Base-by-base conservation (phyloP, 1,140 invertebrate genomes). In the Neotoxoptera formosana region DNA sequence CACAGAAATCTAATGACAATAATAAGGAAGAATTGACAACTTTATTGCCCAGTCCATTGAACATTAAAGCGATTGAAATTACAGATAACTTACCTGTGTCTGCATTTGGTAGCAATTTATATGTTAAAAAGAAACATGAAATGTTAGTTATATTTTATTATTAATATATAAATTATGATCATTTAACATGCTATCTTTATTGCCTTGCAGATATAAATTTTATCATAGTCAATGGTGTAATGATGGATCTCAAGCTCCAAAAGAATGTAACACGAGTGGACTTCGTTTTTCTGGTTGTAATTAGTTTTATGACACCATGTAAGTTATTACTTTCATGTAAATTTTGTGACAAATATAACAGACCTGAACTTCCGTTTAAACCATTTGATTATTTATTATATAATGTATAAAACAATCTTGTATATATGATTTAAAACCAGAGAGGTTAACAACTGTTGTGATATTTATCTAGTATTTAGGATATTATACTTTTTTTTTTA, bases 41-140 rank as follows among this genome's bases (percentile, higher is more conserved):
- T 36, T 94, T 95, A 11, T 95, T 95, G 94, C 95, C 95, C 4
- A 93, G 94, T 51, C 94, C 94, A 45, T 94, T 94, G 25, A 94
- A 94, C 41, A 95, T 94, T 7, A 93, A 94, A 41, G 94, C 94
- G 89, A 93, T 95, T n/a, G 94, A 94, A 87, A 94, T 95, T 11
- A 94, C 94, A 21, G 94, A 94, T 91, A 93, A 93, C 92, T 94
- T 95, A 45, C 95, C 95, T 90, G 95, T 95, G 25, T 94, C 94
- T 86, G 95, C 94, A 41, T 95, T 95, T 93, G 95, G 95, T 30
- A 25, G 83, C 25, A 93, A 89, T 76, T 86, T 93, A 41, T 51
- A 93, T 53, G n/a, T 41, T 53, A 56, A 93, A 86, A 86, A 86
- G 36, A 86, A 53, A n/a, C 34, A 11, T 53, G 25, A 86, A 56